Conservation (phyloP, 1,140 invertebrate genomes). For the Nymphalis io region DNA sequence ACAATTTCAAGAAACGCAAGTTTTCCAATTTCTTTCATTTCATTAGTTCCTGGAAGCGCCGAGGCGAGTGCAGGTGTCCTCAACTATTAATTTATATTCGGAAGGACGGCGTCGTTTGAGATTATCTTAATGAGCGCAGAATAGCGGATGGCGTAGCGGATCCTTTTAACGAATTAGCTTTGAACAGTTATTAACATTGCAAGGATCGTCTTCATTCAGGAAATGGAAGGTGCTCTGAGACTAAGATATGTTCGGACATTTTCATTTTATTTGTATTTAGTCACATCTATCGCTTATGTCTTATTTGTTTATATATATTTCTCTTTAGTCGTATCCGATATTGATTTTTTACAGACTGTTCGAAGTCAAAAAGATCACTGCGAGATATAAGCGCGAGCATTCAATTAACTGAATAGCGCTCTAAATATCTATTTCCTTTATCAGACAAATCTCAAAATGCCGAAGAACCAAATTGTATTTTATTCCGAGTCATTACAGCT, state of each 20-base stretch:
- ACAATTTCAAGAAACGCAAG: conserved; percentile 12
- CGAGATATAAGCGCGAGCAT: conserved; percentile 24
- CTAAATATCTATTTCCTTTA: conserved; percentile 44
- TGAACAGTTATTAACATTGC: conserved; percentile 35
- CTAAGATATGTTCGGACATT: conserved; percentile 14
- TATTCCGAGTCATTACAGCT: conserved; percentile 51
- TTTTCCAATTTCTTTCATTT: conserved; percentile 29
- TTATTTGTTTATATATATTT: background rate
- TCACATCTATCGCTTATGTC: background rate
- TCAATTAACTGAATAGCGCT: conserved; percentile 41
- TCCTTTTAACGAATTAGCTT: conserved; percentile 50
- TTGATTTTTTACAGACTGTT: background rate
- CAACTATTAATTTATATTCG: conserved; percentile 45
- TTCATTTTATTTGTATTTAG: conserved; percentile 5
- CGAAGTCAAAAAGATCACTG: background rate
- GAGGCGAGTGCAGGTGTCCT: conserved; percentile 33
- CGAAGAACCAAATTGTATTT: conserved; percentile 39
- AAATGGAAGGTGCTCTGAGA: background rate
- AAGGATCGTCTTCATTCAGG: conserved; percentile 21
- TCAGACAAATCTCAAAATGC: conserved; percentile 34
- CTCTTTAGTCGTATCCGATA: background rate
- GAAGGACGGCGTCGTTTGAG: conserved; percentile 30
- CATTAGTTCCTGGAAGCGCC: conserved; percentile 16
- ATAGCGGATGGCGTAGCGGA: conserved; percentile 30
- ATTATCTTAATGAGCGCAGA: conserved; percentile 42